Evolutionary conservation across 2,113 vertebrate species (phyloP).

Genomic region (Tragelaphus scriptus): DNA sequence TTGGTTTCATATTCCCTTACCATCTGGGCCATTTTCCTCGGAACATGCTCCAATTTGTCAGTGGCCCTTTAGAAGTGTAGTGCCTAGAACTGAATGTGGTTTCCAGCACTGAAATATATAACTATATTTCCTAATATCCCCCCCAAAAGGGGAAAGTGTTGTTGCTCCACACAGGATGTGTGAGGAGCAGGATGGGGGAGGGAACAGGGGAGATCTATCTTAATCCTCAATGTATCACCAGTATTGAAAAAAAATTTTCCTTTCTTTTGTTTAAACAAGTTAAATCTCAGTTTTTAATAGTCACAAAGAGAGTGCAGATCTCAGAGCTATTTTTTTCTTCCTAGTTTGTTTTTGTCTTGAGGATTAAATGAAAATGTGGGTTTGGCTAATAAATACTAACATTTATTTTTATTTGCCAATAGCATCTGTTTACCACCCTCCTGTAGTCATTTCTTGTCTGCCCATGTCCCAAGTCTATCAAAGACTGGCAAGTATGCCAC

Average conservation of each 20-base stretch:
- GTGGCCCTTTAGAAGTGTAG: conserved; percentile 19
- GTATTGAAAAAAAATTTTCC: background rate
- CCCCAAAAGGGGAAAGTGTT: background rate
- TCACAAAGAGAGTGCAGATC: background rate
- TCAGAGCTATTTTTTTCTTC: background rate
- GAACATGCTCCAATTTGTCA: conserved; percentile 53
- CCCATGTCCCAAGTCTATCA: background rate
- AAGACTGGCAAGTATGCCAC: background rate
- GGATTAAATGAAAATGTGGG: background rate
- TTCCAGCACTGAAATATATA: conserved; percentile 45
- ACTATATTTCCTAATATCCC: conserved; percentile 16
- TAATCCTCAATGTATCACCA: background rate
- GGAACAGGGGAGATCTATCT: background rate
- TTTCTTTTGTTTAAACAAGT: background rate
- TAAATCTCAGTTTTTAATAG: conserved; percentile 8
- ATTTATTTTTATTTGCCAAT: background rate
- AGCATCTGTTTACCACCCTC: background rate
- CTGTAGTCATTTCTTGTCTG: background rate
- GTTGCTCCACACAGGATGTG: background rate
- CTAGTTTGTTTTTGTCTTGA: background rate
- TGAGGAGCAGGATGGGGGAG: background rate
- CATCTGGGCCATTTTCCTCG: conserved; percentile 46
- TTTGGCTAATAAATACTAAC: background rate
- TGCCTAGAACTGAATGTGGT: conserved; percentile 38
- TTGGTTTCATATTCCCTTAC: conserved; percentile 17